phyloP scores from a whole-genome alignment of 2,888 invertebrate species.

The Tinea semifulvella region DNA sequence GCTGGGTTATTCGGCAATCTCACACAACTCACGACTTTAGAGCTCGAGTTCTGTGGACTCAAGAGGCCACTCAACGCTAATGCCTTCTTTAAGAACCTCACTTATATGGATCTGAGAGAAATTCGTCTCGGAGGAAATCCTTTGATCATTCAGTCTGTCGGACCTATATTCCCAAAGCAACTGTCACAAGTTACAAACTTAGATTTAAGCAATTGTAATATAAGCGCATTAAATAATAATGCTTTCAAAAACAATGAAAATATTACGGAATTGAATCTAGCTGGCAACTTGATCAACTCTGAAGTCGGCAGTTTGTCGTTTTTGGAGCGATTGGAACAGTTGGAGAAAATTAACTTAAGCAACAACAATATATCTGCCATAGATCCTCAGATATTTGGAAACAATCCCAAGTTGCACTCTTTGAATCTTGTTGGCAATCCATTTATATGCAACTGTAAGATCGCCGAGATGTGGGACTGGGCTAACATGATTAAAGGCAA shows the following conservation, averaged over 20 bases:
- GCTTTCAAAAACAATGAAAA: constrained; percentile 70
- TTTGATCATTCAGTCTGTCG: constrained; percentile 64
- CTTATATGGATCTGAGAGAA: constrained; percentile 71
- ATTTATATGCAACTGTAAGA: constrained; percentile 74
- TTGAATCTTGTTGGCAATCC: constrained; percentile 74
- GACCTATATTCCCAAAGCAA: constrained; percentile 71
- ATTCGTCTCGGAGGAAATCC: constrained; percentile 76
- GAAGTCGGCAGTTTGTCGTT: constrained; percentile 60
- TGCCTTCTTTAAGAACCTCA: constrained; percentile 72
- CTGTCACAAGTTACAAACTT: constrained; percentile 70
- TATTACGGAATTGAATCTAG: constrained; percentile 68
- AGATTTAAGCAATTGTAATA: constrained; percentile 73
- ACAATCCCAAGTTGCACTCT: constrained; percentile 67
- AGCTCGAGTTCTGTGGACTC: constrained; percentile 74
- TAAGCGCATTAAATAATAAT: constrained; percentile 65
- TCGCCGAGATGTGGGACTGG: constrained; percentile 79
- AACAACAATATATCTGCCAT: constrained; percentile 70
- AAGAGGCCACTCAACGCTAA: constrained; percentile 70
- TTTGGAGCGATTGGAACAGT: constrained; percentile 58
- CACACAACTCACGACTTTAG: constrained; percentile 71
- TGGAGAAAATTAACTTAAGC: constrained; percentile 71
- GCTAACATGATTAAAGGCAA: constrained; percentile 72
- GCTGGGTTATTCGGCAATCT: constrained; percentile 74
- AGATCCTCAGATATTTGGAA: constrained; percentile 60
- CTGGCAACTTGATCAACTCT: constrained; percentile 65